Conservation (phyloP, 2,113 vertebrate species). For the Misgurnus anguillicaudatus region DNA sequence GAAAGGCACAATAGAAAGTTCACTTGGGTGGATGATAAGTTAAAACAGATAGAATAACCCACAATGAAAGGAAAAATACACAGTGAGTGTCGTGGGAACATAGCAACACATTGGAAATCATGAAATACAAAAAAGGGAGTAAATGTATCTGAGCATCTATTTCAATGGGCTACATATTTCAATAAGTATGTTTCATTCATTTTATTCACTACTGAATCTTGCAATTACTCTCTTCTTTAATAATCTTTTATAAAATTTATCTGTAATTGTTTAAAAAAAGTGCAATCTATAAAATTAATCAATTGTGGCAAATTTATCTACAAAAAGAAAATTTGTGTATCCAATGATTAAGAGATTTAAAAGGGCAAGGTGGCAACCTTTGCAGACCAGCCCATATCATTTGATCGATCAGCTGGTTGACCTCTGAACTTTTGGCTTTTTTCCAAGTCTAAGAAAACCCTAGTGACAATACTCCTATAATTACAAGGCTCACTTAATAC, state of each 20-base stretch:
- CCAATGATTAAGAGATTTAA: conserved; percentile 1
- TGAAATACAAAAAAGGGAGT: no score
- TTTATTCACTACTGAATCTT: background rate
- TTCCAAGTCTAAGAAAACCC: background rate
- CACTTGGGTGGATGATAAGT: background rate
- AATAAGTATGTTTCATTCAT: no score
- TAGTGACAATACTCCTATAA: no score
- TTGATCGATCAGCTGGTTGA: conserved; percentile 10
- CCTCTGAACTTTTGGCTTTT: conserved; percentile 25
- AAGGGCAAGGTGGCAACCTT: conserved; percentile 13
- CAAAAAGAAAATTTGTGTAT: background rate
- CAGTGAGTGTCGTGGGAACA: background rate
- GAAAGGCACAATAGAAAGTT: conserved; percentile 8
- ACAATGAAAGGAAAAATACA: background rate
- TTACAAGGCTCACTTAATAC: no score
- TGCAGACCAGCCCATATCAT: background rate
- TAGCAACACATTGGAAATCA: no score
- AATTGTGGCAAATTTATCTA: background rate
- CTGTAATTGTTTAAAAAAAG: no score
- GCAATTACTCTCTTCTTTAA: no score
- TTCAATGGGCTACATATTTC: no score
- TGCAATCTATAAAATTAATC: background rate
- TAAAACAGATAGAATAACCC: background rate
- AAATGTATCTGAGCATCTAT: no score
- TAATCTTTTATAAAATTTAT: no score